Conservation (phyloP, 2,888 invertebrate genomes). For the Acanthopleura granulata region DNA sequence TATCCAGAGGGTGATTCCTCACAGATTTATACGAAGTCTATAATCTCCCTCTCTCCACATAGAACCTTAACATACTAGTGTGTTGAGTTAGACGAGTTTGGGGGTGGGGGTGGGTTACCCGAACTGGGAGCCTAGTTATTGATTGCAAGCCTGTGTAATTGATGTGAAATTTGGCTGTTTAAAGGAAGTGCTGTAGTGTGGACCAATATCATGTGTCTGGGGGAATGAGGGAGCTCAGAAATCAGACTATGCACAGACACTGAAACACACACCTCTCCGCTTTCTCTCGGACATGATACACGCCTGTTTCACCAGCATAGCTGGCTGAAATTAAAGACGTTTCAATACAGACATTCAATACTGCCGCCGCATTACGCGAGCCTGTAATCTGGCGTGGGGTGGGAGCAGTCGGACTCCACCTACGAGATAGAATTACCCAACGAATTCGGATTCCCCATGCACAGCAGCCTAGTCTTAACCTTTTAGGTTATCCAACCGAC, state of each 20-base stretch:
- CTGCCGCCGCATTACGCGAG: not conserved
- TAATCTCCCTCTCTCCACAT: no score
- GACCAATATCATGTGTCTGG: not conserved
- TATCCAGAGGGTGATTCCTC: no score
- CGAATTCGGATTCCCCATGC: not conserved
- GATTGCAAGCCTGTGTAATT: not conserved
- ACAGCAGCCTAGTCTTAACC: not conserved
- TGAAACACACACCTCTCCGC: slow-evolving; percentile 8
- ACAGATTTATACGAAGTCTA: no score
- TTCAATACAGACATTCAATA: not conserved
- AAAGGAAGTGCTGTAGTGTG: not conserved
- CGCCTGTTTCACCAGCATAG: not conserved
- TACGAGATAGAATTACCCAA: not conserved
- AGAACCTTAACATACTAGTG: no score
- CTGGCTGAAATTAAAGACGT: slow-evolving; percentile 7
- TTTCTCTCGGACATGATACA: not conserved
- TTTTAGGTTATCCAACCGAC: not conserved
- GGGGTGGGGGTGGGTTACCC: no score
- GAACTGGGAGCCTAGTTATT: no score
- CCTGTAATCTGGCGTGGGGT: no score
- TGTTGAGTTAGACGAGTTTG: no score
- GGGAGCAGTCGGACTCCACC: no score
- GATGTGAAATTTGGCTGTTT: slow-evolving; percentile 4
- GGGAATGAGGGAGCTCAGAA: not conserved
- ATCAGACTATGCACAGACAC: not conserved